Evolutionary conservation across 2,113 vertebrate species (phyloP).

Genomic region (Trinectes maculatus): DNA sequence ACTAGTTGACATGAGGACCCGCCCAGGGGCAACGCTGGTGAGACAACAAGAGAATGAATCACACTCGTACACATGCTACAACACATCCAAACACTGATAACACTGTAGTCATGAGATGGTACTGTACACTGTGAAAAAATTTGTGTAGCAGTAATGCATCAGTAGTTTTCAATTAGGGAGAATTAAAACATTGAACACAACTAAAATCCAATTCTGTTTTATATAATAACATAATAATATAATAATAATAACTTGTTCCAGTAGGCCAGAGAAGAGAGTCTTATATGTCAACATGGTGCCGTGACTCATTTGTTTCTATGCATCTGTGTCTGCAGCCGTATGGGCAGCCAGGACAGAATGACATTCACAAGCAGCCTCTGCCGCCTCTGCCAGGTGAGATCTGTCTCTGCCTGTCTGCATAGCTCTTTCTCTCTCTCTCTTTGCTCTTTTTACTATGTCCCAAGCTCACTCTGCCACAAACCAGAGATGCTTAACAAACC

Average conservation of each 20-base stretch:
- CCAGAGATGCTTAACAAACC: no score
- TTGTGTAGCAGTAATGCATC: background rate
- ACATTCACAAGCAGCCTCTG: constrained; percentile 84
- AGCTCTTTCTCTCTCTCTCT: constrained; percentile 4
- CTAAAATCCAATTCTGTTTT: background rate
- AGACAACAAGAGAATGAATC: constrained; percentile 40
- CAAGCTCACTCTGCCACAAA: no score
- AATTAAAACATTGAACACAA: no score
- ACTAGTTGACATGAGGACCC: constrained; percentile 90
- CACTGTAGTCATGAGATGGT: background rate
- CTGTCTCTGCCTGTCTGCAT: background rate
- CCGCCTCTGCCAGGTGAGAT: constrained; percentile 83
- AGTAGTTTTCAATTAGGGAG: no score
- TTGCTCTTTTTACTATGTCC: no score
- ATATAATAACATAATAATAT: background rate
- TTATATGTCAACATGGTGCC: background rate
- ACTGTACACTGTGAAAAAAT: background rate
- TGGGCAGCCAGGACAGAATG: constrained; percentile 83
- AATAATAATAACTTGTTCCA: background rate
- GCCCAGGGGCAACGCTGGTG: constrained; percentile 90
- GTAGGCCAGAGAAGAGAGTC: constrained; percentile 1
- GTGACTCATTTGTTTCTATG: constrained; percentile 34
- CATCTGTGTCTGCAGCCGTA: constrained; percentile 80
- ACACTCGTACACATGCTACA: background rate
- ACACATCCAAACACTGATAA: constrained; percentile 3